Percentiles rank a stretch among this genome's conserved stretches.
Evolutionary conservation across 2,797 vertebrate genomes (phyloP).

Genomic region (Chiroxiphia lanceolata): DNA sequence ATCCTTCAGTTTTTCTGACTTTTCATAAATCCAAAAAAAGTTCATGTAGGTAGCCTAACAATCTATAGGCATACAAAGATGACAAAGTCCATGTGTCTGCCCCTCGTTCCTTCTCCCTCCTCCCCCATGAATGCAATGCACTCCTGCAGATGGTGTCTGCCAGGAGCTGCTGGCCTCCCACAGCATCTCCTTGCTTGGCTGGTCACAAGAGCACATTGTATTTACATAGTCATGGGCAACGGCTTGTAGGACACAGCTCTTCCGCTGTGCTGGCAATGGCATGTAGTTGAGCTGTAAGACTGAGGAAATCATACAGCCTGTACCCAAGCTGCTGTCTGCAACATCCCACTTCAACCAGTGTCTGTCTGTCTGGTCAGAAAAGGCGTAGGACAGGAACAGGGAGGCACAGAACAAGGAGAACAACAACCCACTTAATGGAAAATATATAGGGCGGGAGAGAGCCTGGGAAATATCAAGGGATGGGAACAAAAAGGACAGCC

Average conservation of each 20-base stretch:
- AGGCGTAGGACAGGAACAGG: not conserved
- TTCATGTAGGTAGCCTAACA: not conserved
- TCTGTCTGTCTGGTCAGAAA: not conserved
- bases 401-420: not conserved
- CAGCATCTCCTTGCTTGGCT: not conserved
- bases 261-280: not conserved
- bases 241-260: not conserved
- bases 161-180: not conserved
- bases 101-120: not conserved
- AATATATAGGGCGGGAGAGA: not conserved
- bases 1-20: not conserved
- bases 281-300: not conserved
- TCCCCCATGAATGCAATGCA: fast-evolving
- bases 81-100: not conserved
- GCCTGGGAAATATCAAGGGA: not conserved
- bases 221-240: constrained; percentile 35
- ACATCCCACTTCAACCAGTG: not conserved
- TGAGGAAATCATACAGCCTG: not conserved
- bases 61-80: not conserved
- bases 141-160: not conserved
- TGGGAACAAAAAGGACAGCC: not conserved
- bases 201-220: not conserved
- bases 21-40: not conserved
- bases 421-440: not conserved
- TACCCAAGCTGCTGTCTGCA: not conserved